phyloP scores from a whole-genome alignment of 2,113 vertebrate genomes.

The Mustela lutreola region DNA sequence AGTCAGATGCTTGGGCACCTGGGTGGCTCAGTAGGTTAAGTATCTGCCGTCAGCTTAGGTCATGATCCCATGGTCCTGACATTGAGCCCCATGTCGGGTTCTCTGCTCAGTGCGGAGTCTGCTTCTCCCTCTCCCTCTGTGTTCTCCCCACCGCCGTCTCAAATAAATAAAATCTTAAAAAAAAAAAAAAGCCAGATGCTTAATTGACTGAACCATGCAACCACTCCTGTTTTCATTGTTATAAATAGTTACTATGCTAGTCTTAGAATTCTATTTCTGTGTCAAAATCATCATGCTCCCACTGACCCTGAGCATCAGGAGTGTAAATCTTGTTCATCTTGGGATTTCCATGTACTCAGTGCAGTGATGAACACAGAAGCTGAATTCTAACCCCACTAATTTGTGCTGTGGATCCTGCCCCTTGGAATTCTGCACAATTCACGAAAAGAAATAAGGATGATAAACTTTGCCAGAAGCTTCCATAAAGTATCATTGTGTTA shows the following conservation, averaged over 20 bases:
- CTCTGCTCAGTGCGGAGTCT: too few relatives aligned
- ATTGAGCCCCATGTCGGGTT: too few relatives aligned
- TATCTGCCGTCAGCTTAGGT: too few relatives aligned
- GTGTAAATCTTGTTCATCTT: neutral
- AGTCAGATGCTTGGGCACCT: neutral
- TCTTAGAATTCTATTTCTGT: neutral
- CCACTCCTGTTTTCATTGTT: neutral
- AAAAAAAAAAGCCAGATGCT: neutral
- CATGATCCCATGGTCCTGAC: too few relatives aligned
- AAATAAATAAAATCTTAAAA: too few relatives aligned
- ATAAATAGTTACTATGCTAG: neutral
- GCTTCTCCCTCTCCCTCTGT: too few relatives aligned
- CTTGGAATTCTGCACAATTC: neutral
- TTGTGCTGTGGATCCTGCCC: neutral
- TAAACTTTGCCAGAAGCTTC: neutral
- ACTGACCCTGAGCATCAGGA: neutral
- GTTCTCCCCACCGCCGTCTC: too few relatives aligned
- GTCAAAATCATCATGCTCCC: neutral
- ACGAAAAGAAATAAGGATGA: constrained; percentile 2
- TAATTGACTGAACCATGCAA: neutral
- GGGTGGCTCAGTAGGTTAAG: too few relatives aligned
- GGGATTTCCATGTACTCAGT: neutral
- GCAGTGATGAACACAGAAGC: neutral
- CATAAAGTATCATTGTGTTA: neutral
- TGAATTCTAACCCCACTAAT: neutral